These are phyloP conservation scores for Diorhabda sublineata DNA, from an alignment of 1,140 invertebrate species.

Conservation along the genomic window DNA sequence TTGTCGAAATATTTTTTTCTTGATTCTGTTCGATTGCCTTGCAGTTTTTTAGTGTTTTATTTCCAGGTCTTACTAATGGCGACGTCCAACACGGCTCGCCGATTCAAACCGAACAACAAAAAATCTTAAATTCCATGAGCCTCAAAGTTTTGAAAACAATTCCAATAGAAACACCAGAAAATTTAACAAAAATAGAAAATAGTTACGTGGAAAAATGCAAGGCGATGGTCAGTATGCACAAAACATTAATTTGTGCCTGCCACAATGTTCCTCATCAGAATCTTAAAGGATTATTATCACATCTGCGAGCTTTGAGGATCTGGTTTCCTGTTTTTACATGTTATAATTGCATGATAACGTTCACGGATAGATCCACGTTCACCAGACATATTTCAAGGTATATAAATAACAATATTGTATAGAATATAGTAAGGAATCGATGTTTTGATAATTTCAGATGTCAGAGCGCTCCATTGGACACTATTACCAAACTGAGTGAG, in stretches of 20 bases:
- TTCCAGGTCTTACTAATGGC: not conserved
- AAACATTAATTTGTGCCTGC: conserved; percentile 37
- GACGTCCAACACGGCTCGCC: not conserved
- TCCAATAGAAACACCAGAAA: conserved; percentile 22
- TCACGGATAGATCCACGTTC: conserved; percentile 41
- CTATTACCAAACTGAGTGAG: conserved; percentile 35
- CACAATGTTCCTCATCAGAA: conserved; percentile 36
- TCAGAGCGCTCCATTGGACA: conserved; percentile 31
- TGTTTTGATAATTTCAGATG: conserved; percentile 22
- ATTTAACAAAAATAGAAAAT: conserved; percentile 38
- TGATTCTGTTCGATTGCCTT: too few species aligned
- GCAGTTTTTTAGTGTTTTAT: not conserved
- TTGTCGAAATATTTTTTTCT: too few species aligned
- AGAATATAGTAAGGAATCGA: too few species aligned
- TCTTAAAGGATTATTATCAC: conserved; percentile 35
- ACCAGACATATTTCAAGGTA: conserved; percentile 30
- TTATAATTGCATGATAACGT: conserved; percentile 56
- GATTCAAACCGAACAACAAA: conserved; percentile 29
- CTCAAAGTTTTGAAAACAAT: conserved; percentile 35
- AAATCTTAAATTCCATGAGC: conserved; percentile 41
- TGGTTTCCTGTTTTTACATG: conserved; percentile 52
- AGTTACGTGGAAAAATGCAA: conserved; percentile 43
- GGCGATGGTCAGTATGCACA: conserved; percentile 40
- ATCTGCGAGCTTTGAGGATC: conserved; percentile 33
- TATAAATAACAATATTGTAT: not conserved